Base-by-base conservation (phyloP, 2,797 vertebrate species). In the Gadopsis bispinosus region DNA sequence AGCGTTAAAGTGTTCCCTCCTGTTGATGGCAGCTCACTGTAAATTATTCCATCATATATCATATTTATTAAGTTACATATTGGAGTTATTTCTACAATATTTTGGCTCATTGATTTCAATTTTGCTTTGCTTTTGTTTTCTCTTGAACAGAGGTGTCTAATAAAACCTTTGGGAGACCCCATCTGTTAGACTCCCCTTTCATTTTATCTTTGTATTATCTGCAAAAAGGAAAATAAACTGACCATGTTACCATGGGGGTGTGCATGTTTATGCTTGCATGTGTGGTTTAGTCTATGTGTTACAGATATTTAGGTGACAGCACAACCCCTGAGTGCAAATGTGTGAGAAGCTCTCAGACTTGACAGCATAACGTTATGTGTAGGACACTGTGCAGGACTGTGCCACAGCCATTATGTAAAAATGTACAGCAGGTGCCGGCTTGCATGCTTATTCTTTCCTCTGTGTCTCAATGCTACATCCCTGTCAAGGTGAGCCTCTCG, bases 401-500 rank as follows among this genome's bases (percentile, higher is more conserved):
- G 41, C 16, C 14, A 33, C 66, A 79, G 45, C 13, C 10, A 31
- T 19, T 22, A 69, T 65, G 41, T 78, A 22, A 72, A 67, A 50
- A 50, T 68, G 35, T 35, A 53, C 17, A 72, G 39, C 6, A 62
- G 69, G 47, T 59, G 68, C 54, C 72, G 73, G 69, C 54, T 58
- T 45, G 72, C 48, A 20, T 62, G 31, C 51, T 54, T 65, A 67
- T 86, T 66, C 55, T 83, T 79, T 80, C 55, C 67, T 65, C 45
- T 68, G 41, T 59, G 58, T 65, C 35, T 59, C 39, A 13, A 14
- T 61, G 51, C 22, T 47, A 62, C 12, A 13, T 37, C 39, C 33
- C 65, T 31, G 62, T 81, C 76, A 84, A 75, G 75, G 78, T 71
- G 80, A 73, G 39, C 33, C 37, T 79, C 29, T 73, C 10, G 20